Base-by-base conservation (phyloP, 2,113 vertebrate genomes). In the Phrynosoma platyrhinos region DNA sequence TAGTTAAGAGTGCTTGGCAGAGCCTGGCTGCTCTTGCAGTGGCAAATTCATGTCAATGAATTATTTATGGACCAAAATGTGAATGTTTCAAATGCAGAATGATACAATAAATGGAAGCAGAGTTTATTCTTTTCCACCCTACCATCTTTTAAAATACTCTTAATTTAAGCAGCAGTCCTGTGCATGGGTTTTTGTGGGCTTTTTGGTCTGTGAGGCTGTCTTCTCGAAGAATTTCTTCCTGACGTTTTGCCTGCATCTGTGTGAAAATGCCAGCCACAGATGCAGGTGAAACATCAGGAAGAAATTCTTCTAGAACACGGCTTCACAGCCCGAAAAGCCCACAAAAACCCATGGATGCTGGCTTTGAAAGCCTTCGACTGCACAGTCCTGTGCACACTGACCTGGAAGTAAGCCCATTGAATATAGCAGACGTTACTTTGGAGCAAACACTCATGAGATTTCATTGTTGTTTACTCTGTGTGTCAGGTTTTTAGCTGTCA, bases 1-100 rank as follows among this genome's bases (percentile, higher is more conserved):
- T 91, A 62, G 88, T 95, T 58, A 89, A 94, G 88, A 84, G 91
- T 86, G 55, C 81, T 88, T 20, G 75, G 90, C 64, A 88, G 91
- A 86, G 85, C 85, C 3, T 87, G 89, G 71, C 66, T 75, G 77
- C 69, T 79, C 88, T 93, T 88, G 87, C 40, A 32, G 78, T 83
- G 76, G 89, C 87, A 82, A 47, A 77, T 53, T 74, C 32, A 66
- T 90, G 5, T 2, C 40, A 30, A 75, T 91, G 62, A 74, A 84
- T 91, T 90, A 40, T 87, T 91, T 87, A 32, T 90, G 27, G 83
- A 58, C 55, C 9, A 14, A 2, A 68, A 68, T 9, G 86, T 76
- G 42, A 42, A 53, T 13, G 1, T 84, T 91, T 84, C 86, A 94
- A 83, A 92, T 12, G 62, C 74, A 0, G 30, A 27, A 53, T 52